Evolutionary conservation across 2,888 invertebrate genomes (phyloP).

Genomic region (Brachypalpus laphriformis): DNA sequence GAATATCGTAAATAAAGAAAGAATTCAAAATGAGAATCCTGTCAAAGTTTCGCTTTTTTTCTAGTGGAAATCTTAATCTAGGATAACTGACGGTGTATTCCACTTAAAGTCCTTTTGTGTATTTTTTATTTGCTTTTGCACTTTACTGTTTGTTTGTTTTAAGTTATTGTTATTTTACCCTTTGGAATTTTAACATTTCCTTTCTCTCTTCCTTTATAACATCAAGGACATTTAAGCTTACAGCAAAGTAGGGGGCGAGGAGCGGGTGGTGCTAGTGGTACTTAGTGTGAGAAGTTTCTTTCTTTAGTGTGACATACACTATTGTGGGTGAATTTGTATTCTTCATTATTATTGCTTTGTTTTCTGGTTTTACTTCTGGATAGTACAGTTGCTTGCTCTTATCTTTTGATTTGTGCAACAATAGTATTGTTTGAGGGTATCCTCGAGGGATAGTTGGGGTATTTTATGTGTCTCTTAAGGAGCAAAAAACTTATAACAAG

Average conservation of each 20-base stretch:
- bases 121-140: background rate
- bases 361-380: background rate
- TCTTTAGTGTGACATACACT: background rate
- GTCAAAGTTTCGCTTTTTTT: conserved; percentile 1
- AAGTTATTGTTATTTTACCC: conserved; percentile 10
- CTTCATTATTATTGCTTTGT: conserved; percentile 12
- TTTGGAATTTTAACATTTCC: conserved; percentile 26
- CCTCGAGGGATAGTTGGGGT: background rate
- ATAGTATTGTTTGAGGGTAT: background rate
- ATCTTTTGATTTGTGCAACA: conserved; percentile 23
- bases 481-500: background rate
- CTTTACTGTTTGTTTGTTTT: conserved; percentile 15
- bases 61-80: conserved; percentile 32
- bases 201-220: background rate
- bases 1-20: background rate
- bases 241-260: background rate
- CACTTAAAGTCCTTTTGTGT: conserved; percentile 14
- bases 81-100: conserved; percentile 40
- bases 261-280: background rate
- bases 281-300: background rate
- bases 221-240: conserved; percentile 19
- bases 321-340: conserved; percentile 7
- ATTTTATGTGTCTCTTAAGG: background rate
- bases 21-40: conserved; percentile 1
- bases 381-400: background rate